Evolutionary conservation across 2,113 vertebrate genomes (phyloP).

Genomic region (Semicossyphus pulcher): DNA sequence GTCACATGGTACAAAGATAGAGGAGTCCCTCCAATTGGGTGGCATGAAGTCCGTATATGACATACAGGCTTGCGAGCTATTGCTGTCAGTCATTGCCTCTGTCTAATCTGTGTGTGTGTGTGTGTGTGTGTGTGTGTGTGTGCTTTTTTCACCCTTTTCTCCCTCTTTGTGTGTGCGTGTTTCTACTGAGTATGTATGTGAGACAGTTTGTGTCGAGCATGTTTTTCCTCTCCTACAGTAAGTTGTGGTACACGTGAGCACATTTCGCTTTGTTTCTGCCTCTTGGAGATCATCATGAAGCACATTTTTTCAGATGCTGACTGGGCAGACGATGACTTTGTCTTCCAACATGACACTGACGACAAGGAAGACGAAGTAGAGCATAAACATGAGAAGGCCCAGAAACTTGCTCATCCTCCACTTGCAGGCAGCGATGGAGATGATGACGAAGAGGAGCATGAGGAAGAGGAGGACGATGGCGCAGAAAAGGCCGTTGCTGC

Average conservation of each 20-base stretch:
- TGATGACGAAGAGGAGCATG: constrained; percentile 85
- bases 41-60: constrained; percentile 15
- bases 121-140: constrained; percentile 2
- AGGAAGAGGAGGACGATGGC: constrained; percentile 86
- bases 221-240: constrained; percentile 11
- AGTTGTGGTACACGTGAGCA: background rate
- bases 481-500: constrained; percentile 86
- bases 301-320: constrained; percentile 71
- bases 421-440: constrained; percentile 81
- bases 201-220: constrained; percentile 19
- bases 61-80: background rate
- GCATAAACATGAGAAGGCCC: constrained; percentile 81
- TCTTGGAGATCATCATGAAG: background rate
- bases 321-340: constrained; percentile 79
- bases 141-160: background rate
- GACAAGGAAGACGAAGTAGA: constrained; percentile 85
- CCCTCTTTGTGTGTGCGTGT: background rate
- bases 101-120: constrained; percentile 2
- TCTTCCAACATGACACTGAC: constrained; percentile 85
- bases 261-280: background rate
- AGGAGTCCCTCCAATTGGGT: constrained; percentile 10
- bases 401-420: constrained; percentile 85
- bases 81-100: background rate
- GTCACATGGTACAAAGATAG: constrained; percentile 30
- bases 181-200: constrained; percentile 25